Base-by-base conservation (phyloP, 2,113 vertebrate species). In the Gadus macrocephalus region DNA sequence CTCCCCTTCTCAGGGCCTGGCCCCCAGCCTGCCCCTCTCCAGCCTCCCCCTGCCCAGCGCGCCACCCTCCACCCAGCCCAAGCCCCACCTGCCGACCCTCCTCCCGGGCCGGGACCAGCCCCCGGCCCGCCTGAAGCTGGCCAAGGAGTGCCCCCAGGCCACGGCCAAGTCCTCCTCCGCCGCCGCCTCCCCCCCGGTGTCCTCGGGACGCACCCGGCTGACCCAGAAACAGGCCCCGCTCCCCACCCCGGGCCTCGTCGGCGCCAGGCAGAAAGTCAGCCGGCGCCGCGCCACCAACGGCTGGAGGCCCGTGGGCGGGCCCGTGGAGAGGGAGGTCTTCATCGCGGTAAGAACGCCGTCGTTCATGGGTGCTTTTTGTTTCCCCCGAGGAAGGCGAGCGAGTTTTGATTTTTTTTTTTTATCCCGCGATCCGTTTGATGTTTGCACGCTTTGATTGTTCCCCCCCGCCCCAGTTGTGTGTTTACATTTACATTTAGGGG, bases 321-420 rank as follows among this genome's bases (percentile, higher is more conserved):
- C 96, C 55, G 93, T 91, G 0, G 95, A 98, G 86, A 97, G 92
- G 82, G 95, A 96, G 0, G 95, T 98, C 78, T 98, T 97, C 1
- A 94, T 98, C 0, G 94, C 95, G 93, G 97, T 98, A 87, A 81
- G 96, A 27, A 69, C n/a, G 17, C n/a, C n/a, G 17, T 11, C 8
- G 15, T 64, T 27, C 31, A 42, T 20, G 64, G 49, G 67, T 66
- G 62, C 53, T 63, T 53, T 20, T 15, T 28, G 0, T 12, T 58
- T 4, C 63, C 4, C 31, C 31, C 31, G 31, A 4, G 31, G 31
- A 35, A 35, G 31, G 6, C 6, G 4, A 35, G 31, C 31, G 31
- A 7, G 53, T 38, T 22, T 65, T 61, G 56, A 17, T 38, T 58
- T 16, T 16, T 38, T 60, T n/a, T 3, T 20, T 20, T 20, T 19